Evolutionary conservation across 2,113 vertebrate species (phyloP), one percentile per base, ranked within the genome.

Genomic region (Microcebus griseorufus): DNA sequence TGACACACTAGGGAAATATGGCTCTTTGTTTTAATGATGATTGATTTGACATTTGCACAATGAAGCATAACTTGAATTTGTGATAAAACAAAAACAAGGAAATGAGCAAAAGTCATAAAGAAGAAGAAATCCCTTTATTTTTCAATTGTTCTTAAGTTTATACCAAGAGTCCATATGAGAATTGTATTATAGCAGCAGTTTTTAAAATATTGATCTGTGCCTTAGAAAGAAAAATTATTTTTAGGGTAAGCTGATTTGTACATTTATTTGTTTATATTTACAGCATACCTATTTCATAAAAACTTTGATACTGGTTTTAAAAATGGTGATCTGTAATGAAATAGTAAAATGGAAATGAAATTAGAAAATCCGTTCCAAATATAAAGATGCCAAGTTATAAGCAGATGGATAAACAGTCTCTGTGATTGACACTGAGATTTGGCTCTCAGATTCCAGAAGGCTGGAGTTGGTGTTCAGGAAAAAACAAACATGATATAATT

Each of bases 311-410:
- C 34, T 83, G 42, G 13, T 79, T 93, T 42, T 58, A 4, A 51
- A 92, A 88, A 9, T 17, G 27, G 1, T n/a, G 79, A 42, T 92
- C 3, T 64, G 9, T 72, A 88, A 60, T 90, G 34, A 94, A 85
- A 90, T 85, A 93, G 27, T 29, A 85, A 85, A 80, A 90, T 48
- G 72, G 2, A 80, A 93, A 53, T 73, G 86, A 20, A 92, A 58
- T 93, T 90, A 81, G 34, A 95, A 86, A 91, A 65, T 55, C 34
- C 37, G 34, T 94, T 95, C 53, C 16, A 88, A 55, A 81, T 85
- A 88, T 62, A 84, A 78, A 83, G n/a, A 91, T 76, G 79, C 17
- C 62, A 75, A 48, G 48, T 76, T 75, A 53, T 72, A 88, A 88
- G 25, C 42, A 65, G 64, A 39, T 6, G 67, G 25, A 20, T 93